Conservation (phyloP, 2,113 vertebrate species). For the Vidua chalybeata region DNA sequence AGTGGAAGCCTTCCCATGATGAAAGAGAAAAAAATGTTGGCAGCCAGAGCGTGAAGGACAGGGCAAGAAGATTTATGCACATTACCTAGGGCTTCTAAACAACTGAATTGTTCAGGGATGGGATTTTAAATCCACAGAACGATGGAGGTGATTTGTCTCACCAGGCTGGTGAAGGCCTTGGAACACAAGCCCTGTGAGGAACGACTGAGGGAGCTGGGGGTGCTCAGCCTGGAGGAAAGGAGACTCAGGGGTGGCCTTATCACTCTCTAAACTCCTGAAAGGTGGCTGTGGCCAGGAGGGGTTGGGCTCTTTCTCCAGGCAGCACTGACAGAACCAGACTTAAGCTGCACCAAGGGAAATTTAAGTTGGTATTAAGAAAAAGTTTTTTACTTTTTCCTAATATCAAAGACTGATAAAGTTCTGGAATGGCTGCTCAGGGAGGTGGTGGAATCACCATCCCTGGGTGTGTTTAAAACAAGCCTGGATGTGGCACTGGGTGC, state of each 20-base stretch:
- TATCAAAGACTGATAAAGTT: neutral
- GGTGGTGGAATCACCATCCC: neutral
- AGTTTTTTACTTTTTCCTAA: neutral
- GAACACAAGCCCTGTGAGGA: neutral
- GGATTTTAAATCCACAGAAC: rapidly evolving
- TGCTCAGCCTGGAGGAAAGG: neutral
- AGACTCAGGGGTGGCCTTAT: neutral
- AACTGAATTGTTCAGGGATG: rapidly evolving
- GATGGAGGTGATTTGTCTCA: neutral
- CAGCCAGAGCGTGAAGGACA: neutral
- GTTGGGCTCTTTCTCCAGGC: neutral
- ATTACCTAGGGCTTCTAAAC: neutral
- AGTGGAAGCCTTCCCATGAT: neutral
- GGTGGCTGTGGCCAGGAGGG: neutral
- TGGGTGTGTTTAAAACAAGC: neutral
- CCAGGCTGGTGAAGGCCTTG: neutral
- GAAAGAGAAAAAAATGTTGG: no score
- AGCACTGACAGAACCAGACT: neutral
- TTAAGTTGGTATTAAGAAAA: rapidly evolving
- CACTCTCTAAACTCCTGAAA: neutral
- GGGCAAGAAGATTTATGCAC: neutral
- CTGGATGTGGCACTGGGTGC: neutral
- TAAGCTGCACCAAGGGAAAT: neutral
- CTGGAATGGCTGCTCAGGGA: neutral
- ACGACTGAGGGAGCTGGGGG: neutral